These are phyloP conservation scores for Sylvietta virens DNA, from an alignment of 2,113 vertebrate species.

Conservation along the genomic window DNA sequence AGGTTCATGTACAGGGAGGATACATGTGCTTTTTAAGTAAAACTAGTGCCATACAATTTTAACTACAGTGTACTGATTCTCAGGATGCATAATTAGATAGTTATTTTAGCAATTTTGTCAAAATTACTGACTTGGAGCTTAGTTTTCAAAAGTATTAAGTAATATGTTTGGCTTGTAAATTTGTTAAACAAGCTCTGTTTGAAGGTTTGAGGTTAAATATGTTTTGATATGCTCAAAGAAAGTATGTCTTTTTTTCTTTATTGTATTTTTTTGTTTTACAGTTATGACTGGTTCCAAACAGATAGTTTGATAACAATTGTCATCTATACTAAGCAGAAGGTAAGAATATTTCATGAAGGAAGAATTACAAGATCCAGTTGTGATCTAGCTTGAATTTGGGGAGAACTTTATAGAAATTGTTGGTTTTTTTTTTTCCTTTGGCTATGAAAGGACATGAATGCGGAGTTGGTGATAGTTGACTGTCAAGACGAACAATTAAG, in stretches of 20 bases:
- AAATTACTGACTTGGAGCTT: neutral
- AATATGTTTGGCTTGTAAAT: neutral
- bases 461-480: constrained; percentile 81
- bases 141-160: neutral
- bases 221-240: neutral
- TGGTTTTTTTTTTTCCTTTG: neutral
- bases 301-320: constrained; percentile 81
- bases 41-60: neutral
- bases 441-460: constrained; percentile 67
- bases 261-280: constrained; percentile 59
- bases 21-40: neutral
- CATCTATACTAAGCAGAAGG: constrained; percentile 86
- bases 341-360: constrained; percentile 21
- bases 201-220: neutral
- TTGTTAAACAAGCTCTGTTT: neutral
- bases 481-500: constrained; percentile 75
- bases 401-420: neutral
- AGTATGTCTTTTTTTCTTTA: neutral
- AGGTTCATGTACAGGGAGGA: neutral
- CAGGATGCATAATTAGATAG: neutral
- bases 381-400: neutral
- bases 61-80: neutral
- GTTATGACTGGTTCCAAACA: constrained; percentile 97
- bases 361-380: neutral
- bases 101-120: neutral